Percentiles rank a stretch among this genome's conserved stretches.
These are phyloP conservation scores for Jacana jacana DNA, from an alignment of 2,113 vertebrate species.

Conservation along the genomic window DNA sequence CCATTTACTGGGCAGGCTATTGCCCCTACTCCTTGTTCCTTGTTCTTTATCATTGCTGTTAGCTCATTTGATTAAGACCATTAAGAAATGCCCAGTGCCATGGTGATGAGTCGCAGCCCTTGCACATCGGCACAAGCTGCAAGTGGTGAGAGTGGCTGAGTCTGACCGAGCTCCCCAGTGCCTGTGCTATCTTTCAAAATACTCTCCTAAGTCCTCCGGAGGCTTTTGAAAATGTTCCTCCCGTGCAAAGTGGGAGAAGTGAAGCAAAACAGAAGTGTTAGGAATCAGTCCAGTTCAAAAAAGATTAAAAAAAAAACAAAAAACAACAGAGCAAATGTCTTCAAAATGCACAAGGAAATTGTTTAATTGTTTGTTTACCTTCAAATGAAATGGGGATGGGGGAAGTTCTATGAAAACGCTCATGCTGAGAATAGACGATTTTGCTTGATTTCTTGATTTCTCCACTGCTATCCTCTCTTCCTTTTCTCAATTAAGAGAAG, in stretches of 20 bases:
- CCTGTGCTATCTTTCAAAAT: not conserved
- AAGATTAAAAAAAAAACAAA: not conserved
- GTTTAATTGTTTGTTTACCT: not conserved
- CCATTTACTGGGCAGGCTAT: not conserved
- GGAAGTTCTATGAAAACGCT: not conserved
- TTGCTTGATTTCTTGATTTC: not conserved
- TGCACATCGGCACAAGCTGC: rapidly evolving
- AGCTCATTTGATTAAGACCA: not conserved
- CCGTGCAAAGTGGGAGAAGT: not conserved
- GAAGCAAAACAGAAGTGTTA: not conserved
- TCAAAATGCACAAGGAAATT: not conserved
- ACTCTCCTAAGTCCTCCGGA: not conserved
- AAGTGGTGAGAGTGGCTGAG: not conserved
- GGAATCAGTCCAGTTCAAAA: not conserved
- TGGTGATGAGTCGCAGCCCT: not conserved
- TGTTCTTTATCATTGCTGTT: not conserved
- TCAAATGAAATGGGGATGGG: not conserved
- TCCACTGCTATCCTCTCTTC: not conserved
- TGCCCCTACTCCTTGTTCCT: not conserved
- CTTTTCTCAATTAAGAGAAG: not conserved
- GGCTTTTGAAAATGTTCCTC: not conserved
- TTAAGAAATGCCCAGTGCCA: not conserved
- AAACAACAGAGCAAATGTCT: not conserved
- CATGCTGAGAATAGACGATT: not conserved
- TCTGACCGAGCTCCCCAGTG: not conserved